These are phyloP conservation scores for Folsomia manolachei DNA, from an alignment of 2,888 invertebrate species.

Conservation along the genomic window DNA sequence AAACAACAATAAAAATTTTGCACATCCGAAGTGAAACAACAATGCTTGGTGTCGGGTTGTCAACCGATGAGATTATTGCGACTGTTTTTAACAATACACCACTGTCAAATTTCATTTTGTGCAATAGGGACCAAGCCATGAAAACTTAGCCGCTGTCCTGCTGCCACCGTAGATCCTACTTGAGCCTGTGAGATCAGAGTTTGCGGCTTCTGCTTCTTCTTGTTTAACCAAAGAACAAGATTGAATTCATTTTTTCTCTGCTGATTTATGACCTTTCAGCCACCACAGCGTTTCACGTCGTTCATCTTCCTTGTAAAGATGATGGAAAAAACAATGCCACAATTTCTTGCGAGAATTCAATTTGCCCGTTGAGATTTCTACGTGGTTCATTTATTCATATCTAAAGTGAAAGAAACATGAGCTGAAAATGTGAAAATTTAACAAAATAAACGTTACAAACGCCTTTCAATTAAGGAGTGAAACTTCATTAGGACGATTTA, in stretches of 20 bases:
- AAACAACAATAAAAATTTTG: background rate
- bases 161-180: background rate
- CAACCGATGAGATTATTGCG: background rate
- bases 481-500: background rate
- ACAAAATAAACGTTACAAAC: too few species aligned
- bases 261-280: slow-evolving; percentile 2
- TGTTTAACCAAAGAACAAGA: background rate
- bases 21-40: background rate
- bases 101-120: background rate
- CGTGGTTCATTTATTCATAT: too few species aligned
- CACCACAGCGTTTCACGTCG: background rate
- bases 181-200: too few species aligned
- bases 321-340: background rate
- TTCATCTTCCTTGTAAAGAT: background rate
- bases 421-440: too few species aligned
- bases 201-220: background rate
- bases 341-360: background rate
- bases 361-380: too few species aligned
- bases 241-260: slow-evolving; percentile 5
- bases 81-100: background rate
- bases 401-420: too few species aligned
- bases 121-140: background rate
- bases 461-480: too few species aligned
- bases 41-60: background rate
- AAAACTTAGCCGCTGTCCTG: background rate